A percentile compares a stretch with the other conserved stretches of the same genome.
These are phyloP conservation scores for Pristionchus mayeri DNA, from an alignment of 2,888 invertebrate genomes.

Conservation along the genomic window DNA sequence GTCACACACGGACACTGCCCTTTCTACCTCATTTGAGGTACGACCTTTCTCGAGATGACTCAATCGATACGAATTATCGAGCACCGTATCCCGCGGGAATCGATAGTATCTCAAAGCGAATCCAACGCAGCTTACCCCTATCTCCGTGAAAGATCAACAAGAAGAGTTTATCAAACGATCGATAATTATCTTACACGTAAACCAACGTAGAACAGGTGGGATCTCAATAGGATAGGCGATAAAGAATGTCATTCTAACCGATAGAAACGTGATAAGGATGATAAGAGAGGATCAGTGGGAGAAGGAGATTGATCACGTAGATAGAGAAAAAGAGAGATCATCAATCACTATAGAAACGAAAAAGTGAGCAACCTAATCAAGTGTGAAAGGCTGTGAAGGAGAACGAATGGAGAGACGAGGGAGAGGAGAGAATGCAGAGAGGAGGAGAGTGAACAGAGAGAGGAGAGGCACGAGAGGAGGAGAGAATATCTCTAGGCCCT, in stretches of 20 bases:
- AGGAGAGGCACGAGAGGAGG: neutral
- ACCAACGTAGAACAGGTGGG: neutral
- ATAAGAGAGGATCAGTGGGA: conserved; percentile 18
- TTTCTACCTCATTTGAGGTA: conserved; percentile 33
- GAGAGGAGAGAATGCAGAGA: conserved; percentile 10
- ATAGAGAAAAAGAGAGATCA: conserved; percentile 14
- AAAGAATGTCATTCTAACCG: neutral
- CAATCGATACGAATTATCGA: neutral
- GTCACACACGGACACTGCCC: conserved; percentile 4
- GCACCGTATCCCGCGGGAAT: conserved; percentile 4
- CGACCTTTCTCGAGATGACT: conserved; percentile 27
- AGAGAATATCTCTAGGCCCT: neutral
- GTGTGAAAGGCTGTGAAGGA: conserved; percentile 31
- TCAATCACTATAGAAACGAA: conserved; percentile 3
- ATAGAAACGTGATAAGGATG: conserved; percentile 28
- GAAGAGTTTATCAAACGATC: conserved; percentile 22
- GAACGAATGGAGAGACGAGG: neutral
- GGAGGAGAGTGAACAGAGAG: conserved; percentile 5
- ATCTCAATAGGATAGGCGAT: conserved; percentile 2
- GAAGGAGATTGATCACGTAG: conserved; percentile 4
- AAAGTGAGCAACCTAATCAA: conserved; percentile 6
- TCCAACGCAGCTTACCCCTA: neutral
- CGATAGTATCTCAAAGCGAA: conserved; percentile 39
- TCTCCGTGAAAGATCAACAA: neutral
- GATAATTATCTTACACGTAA: conserved; percentile 28